Evolutionary conservation across 1,140 invertebrate genomes (phyloP).

Genomic region (Pissodes strobi): DNA sequence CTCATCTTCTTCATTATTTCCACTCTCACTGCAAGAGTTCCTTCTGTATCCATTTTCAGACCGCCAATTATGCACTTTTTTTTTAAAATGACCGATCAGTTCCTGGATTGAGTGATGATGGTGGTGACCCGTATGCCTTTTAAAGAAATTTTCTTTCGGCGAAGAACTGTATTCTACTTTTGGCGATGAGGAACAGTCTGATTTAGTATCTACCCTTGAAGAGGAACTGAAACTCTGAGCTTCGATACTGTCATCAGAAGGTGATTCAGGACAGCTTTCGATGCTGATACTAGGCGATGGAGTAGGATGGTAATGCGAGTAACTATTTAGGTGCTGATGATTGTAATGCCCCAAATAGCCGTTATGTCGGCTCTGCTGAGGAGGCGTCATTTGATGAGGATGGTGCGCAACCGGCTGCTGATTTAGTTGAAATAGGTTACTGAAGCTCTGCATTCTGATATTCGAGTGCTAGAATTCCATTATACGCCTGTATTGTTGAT

Average conservation of each 20-base stretch:
- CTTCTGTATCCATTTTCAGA: slow-evolving; percentile 56
- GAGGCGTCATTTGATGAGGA: slow-evolving; percentile 15
- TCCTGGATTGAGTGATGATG: slow-evolving; percentile 73
- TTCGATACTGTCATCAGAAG: slow-evolving; percentile 34
- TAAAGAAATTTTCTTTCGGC: slow-evolving; percentile 46
- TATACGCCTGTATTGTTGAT: too few relatives aligned
- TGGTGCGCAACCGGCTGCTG: slow-evolving; percentile 16
- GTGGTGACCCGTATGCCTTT: slow-evolving; percentile 49
- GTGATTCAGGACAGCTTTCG: slow-evolving; percentile 49
- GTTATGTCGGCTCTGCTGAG: slow-evolving; percentile 10
- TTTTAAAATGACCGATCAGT: slow-evolving; percentile 71
- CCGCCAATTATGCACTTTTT: slow-evolving; percentile 67
- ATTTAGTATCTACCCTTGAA: slow-evolving; percentile 5
- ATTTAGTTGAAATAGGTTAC: slow-evolving; percentile 37
- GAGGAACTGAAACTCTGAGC: slow-evolving; percentile 51
- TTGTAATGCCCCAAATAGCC: slow-evolving; percentile 34
- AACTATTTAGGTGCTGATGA: slow-evolving; percentile 30
- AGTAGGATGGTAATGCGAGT: slow-evolving; percentile 30
- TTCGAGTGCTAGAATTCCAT: too few relatives aligned
- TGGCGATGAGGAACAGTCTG: slow-evolving; percentile 28
- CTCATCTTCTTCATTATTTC: slow-evolving; percentile 62
- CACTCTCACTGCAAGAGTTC: slow-evolving; percentile 55
- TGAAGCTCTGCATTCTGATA: slow-evolving; percentile 43
- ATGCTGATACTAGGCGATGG: slow-evolving; percentile 37
- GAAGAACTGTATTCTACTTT: slow-evolving; percentile 48